phyloP scores from a whole-genome alignment of 2,797 vertebrate genomes.

The Rhincodon typus region DNA sequence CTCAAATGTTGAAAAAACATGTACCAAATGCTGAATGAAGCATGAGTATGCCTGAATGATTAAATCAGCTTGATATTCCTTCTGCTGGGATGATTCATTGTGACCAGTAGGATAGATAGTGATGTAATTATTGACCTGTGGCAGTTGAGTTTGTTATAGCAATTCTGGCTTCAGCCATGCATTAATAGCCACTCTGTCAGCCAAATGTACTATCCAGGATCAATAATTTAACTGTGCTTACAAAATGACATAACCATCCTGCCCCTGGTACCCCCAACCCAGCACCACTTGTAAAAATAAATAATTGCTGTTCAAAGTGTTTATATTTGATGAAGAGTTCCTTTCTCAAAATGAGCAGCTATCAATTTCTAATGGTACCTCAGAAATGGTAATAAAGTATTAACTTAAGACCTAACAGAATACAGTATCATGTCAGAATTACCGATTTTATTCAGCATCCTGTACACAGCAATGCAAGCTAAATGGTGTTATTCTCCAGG shows the following conservation, averaged over 20 bases:
- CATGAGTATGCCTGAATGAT: background rate
- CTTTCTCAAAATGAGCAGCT: background rate
- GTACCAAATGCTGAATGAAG: background rate
- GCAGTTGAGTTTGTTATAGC: background rate
- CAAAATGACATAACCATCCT: background rate
- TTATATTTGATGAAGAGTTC: background rate
- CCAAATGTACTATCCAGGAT: background rate
- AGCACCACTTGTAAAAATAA: background rate
- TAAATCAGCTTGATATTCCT: background rate
- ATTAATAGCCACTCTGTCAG: background rate
- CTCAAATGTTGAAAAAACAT: background rate
- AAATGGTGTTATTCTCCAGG: background rate
- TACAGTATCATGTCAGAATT: background rate
- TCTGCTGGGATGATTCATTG: conserved; percentile 11
- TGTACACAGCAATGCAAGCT: background rate
- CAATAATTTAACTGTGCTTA: background rate
- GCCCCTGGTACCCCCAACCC: background rate
- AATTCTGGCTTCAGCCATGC: background rate
- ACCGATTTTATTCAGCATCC: background rate
- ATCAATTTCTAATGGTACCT: background rate
- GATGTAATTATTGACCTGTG: background rate
- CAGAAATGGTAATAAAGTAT: background rate
- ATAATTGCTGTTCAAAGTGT: background rate
- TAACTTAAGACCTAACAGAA: background rate
- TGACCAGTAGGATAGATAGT: background rate